phyloP scores from a whole-genome alignment of 1,140 invertebrate species.

The Eurosta solidaginis region DNA sequence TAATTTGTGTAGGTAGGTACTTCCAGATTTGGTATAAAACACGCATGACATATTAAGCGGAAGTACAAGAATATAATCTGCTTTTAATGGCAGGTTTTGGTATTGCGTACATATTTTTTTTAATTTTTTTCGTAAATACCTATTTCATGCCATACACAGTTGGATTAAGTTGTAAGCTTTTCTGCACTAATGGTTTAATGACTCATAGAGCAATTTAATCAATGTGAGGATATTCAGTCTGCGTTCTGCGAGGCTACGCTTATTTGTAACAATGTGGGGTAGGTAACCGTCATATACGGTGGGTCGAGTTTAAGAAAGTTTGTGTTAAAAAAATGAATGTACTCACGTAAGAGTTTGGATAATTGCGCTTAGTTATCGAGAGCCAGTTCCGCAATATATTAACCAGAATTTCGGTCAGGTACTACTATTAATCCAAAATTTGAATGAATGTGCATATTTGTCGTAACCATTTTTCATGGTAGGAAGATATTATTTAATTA shows the following conservation, averaged over 20 bases:
- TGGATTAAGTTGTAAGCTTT: slow-evolving; percentile 56
- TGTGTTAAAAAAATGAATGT: background rate
- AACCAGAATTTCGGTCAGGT: too few relatives aligned
- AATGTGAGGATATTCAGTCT: background rate
- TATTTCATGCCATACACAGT: background rate
- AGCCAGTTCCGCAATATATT: too few relatives aligned
- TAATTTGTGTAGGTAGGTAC: background rate
- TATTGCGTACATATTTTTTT: too few relatives aligned
- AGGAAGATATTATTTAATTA: too few relatives aligned
- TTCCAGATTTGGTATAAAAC: background rate
- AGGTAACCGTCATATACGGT: background rate
- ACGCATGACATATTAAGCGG: slow-evolving; percentile 8
- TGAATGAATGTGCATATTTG: too few relatives aligned
- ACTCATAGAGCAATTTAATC: slow-evolving; percentile 51
- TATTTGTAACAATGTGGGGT: background rate
- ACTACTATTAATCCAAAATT: too few relatives aligned
- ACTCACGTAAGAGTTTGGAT: too few relatives aligned
- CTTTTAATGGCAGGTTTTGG: slow-evolving; percentile 33
- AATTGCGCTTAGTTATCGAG: too few relatives aligned
- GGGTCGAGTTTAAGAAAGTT: background rate
- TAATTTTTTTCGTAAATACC: slow-evolving; percentile 30
- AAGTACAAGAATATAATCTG: slow-evolving; percentile 8
- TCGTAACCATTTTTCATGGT: too few relatives aligned
- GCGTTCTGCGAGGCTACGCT: background rate
- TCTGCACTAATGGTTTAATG: slow-evolving; percentile 49